These are phyloP conservation scores for Zonitis immaculata DNA, from an alignment of 2,888 invertebrate genomes.

Conservation along the genomic window DNA sequence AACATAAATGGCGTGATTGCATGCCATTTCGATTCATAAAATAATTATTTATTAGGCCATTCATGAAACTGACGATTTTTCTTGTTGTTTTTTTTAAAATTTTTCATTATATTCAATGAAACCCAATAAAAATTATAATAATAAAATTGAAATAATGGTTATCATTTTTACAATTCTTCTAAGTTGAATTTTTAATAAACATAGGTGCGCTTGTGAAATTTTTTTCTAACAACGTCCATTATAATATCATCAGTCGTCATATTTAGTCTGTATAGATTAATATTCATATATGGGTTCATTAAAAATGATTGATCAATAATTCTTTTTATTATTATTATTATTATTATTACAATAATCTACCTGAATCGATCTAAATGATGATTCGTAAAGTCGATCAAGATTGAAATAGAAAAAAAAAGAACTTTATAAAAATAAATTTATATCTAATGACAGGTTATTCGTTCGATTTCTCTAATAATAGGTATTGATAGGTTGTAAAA, in stretches of 20 bases:
- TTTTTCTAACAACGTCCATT: too few relatives aligned
- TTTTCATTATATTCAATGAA: not conserved
- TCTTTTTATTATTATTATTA: not conserved
- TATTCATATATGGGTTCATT: constrained; percentile 4
- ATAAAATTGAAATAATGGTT: too few relatives aligned
- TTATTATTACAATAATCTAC: constrained; percentile 1
- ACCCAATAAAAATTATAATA: not conserved
- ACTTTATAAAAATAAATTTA: not conserved
- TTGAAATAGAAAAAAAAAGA: not conserved
- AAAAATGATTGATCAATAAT: constrained; percentile 13
- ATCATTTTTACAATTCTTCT: too few relatives aligned
- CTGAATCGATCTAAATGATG: not conserved
- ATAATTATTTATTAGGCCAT: constrained; percentile 19
- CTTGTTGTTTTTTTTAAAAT: constrained; percentile 3
- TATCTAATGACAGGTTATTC: constrained; percentile 28
- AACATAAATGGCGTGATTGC: constrained; percentile 18
- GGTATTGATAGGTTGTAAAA: constrained; percentile 25
- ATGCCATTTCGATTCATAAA: constrained; percentile 22
- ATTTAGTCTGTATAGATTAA: constrained; percentile 21
- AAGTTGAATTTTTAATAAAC: too few relatives aligned
- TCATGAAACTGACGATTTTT: constrained; percentile 5
- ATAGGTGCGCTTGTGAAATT: too few relatives aligned
- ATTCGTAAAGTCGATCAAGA: not conserved
- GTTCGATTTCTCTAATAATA: constrained; percentile 27
- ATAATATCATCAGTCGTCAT: constrained; percentile 27